A percentile compares a stretch with the other conserved stretches of the same genome.
phyloP scores from a whole-genome alignment of 2,888 invertebrate species.

The Ormyrus rosae region DNA sequence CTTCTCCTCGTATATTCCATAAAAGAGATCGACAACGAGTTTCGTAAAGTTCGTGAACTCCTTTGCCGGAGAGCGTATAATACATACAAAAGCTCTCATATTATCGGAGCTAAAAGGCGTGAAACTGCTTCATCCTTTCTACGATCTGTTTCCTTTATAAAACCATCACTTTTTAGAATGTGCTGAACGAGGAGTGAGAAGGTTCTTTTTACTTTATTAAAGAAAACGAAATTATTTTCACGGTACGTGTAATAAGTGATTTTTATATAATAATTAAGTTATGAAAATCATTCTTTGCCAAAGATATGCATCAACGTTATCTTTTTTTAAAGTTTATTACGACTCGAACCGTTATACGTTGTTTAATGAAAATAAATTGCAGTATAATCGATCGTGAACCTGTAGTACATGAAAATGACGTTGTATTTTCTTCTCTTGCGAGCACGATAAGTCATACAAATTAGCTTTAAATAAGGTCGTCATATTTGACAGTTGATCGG shows the following conservation, averaged over 20 bases:
- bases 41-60: slow-evolving; percentile 17
- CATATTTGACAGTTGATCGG: not conserved
- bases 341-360: too few species aligned
- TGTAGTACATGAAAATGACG: not conserved
- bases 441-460: not conserved
- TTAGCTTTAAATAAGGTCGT: not conserved
- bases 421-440: not conserved
- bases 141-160: not conserved
- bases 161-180: too few species aligned
- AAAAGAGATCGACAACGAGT: slow-evolving; percentile 19
- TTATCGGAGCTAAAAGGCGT: not conserved
- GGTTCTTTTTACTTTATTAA: too few species aligned
- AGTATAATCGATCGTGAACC: not conserved
- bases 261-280: too few species aligned
- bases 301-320: too few species aligned
- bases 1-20: not conserved
- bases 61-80: not conserved
- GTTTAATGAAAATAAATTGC: not conserved
- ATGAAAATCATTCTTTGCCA: too few species aligned
- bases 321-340: too few species aligned
- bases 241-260: too few species aligned
- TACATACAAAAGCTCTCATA: slow-evolving; percentile 6
- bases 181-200: too few species aligned
- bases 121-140: not conserved
- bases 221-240: too few species aligned